Conservation (phyloP, 2,113 vertebrate genomes). For the Scopus umbretta region DNA sequence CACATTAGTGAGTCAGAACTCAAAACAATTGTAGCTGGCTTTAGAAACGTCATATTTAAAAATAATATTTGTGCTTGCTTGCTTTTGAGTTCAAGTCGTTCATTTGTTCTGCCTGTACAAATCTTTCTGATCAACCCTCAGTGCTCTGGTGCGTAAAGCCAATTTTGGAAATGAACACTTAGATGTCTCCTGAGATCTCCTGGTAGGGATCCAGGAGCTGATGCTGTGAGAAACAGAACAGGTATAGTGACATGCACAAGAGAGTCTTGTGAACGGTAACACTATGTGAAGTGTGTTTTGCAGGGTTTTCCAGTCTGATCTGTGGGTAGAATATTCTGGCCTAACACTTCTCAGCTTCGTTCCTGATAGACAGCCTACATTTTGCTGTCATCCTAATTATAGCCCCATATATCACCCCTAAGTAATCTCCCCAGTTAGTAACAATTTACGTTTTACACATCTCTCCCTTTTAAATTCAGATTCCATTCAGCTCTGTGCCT, state of each 20-base stretch:
- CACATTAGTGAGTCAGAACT: background rate
- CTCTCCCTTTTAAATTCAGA: background rate
- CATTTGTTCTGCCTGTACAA: background rate
- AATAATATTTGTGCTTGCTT: background rate
- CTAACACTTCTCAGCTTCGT: background rate
- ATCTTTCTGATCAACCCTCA: background rate
- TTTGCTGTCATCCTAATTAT: background rate
- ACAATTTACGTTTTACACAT: background rate
- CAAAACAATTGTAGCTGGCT: background rate
- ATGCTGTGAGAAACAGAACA: background rate
- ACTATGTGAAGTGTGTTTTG: background rate
- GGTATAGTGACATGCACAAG: rapidly evolving
- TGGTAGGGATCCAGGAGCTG: background rate
- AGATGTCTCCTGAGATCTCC: background rate
- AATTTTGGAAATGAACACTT: background rate
- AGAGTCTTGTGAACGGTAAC: background rate
- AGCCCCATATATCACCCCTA: background rate
- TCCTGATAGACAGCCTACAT: background rate
- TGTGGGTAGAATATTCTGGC: background rate
- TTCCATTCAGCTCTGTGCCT: background rate
- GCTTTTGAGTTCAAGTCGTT: background rate
- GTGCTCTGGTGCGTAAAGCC: background rate
- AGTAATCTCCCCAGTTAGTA: background rate
- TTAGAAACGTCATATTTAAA: background rate
- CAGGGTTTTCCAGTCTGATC: background rate